Percentiles rank a stretch among this genome's conserved stretches.
phyloP scores from a whole-genome alignment of 2,888 invertebrate species.

The Pyrochroa serraticornis region DNA sequence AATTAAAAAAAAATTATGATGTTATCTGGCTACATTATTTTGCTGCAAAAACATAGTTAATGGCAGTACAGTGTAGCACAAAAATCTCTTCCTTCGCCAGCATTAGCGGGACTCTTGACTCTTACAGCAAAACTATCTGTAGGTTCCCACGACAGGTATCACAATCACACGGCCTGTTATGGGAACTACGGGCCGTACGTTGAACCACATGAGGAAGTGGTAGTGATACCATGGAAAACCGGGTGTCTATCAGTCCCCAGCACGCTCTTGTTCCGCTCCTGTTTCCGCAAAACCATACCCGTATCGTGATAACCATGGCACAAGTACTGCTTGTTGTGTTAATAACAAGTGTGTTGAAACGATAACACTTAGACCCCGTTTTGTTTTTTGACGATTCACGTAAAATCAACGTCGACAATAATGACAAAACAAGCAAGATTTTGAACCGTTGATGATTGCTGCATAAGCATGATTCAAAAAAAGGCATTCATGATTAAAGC shows the following conservation, averaged over 20 bases:
- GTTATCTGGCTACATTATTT: no score
- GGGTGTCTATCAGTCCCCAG: constrained; percentile 36
- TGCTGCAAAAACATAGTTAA: no score
- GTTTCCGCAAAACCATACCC: constrained; percentile 39
- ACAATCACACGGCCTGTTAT: constrained; percentile 29
- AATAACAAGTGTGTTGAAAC: constrained; percentile 20
- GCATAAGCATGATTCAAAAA: not conserved
- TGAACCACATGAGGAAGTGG: constrained; percentile 50
- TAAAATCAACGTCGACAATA: not conserved
- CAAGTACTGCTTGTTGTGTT: constrained; percentile 29
- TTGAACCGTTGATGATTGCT: not conserved
- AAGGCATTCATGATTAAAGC: no score
- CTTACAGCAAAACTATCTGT: not conserved
- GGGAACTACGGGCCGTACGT: constrained; percentile 33
- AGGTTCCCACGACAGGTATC: constrained; percentile 36
- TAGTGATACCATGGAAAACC: constrained; percentile 46
- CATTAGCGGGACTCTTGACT: not conserved
- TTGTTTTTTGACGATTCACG: constrained; percentile 1
- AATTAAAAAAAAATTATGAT: no score
- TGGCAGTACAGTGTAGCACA: not conserved
- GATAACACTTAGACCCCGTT: constrained; percentile 11
- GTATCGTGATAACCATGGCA: constrained; percentile 35
- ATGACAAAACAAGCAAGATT: not conserved
- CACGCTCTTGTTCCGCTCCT: constrained; percentile 41
- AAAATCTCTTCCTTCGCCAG: not conserved